Base-by-base conservation (phyloP, 2,888 invertebrate species). In the Folsomia manolachei region DNA sequence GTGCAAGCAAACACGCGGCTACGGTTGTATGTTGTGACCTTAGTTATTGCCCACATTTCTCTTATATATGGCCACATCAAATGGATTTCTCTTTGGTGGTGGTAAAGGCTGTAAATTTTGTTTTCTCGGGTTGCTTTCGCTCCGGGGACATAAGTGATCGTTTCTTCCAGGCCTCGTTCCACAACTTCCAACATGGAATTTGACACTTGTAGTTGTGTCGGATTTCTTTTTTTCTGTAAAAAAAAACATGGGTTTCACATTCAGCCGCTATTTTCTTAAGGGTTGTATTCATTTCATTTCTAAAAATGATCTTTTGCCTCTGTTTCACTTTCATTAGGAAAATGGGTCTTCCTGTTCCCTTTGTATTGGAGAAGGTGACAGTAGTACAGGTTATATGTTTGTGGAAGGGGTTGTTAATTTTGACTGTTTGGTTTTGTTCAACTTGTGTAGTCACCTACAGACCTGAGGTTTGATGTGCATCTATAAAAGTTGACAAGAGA, bases 1-100 rank as follows among this genome's bases (percentile, higher is more conserved):
- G 4, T 4, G 39, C 14, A 76, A 75, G 77, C 39, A 39, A 4
- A 39, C 4, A 39, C 39, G 14, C 39, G 39, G 39, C 39, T 39
- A 14, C n/a, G n/a, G n/a, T n/a, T n/a, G 39, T 39, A 39, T 39
- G 39, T 39, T 39, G 39, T 39, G 39, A 39, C 39, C 39, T 39
- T 39, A 39, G 39, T 39, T 39, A 39, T 39, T 39, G 39, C 39
- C 39, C 39, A 39, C 39, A 39, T 39, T 39, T 39, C 39, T 39
- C 39, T 39, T 39, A 39, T 14, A 4, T 14, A 39, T 39, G 4
- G 4, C 39, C 39, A 39, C 39, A 39, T 39, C 39, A 39, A 39
- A 39, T 39, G 39, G 39, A 39, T 39, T 39, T 60, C 60, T 60
- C 60, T 60, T 60, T 21, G 23, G 60, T 63, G 63, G 63, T 63